Evolutionary conservation across 2,113 vertebrate genomes (phyloP).

Genomic region (western clawed frog (Xenopus tropicalis)): UCB_Xtro_10.0 CM004444.2:29710001-29710500

Average conservation of each 20-base stretch:
- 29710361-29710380: conserved; percentile 7
- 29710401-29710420: background rate
- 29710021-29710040: too few relatives aligned
- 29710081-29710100: too few relatives aligned
- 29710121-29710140: too few relatives aligned
- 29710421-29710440: background rate
- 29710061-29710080: too few relatives aligned
- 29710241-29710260: background rate
- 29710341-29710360: background rate
- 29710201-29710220: too few relatives aligned
- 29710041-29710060: too few relatives aligned
- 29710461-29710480: background rate
- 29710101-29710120: too few relatives aligned
- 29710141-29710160: too few relatives aligned
- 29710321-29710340: background rate
- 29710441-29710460: background rate
- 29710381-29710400: background rate
- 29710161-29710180: too few relatives aligned
- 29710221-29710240: too few relatives aligned
- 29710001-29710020: too few relatives aligned
- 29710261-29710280: background rate
- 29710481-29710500: background rate
- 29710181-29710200: too few relatives aligned
- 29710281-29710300: conserved; percentile 17
- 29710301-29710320: background rate